phyloP scores from a whole-genome alignment of 1,140 invertebrate species.

The Penaeus chinensis region DNA sequence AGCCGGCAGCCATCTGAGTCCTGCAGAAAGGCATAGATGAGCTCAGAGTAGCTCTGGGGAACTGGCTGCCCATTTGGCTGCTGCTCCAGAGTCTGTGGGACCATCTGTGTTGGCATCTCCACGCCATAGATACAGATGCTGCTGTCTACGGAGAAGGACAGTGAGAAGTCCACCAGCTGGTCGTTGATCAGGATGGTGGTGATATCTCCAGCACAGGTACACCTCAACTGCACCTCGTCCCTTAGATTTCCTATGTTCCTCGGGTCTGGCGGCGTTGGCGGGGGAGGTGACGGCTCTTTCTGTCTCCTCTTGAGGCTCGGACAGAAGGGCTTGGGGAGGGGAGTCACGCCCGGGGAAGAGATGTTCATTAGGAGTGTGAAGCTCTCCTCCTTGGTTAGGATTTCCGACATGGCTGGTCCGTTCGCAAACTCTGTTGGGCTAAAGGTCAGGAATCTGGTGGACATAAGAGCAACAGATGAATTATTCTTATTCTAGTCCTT shows the following conservation, averaged over 20 bases:
- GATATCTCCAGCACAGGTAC: constrained; percentile 51
- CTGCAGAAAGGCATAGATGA: constrained; percentile 82
- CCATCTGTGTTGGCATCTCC: constrained; percentile 64
- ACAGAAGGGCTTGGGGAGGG: constrained; percentile 64
- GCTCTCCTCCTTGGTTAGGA: constrained; percentile 80
- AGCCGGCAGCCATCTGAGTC: constrained; percentile 80
- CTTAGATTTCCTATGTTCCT: constrained; percentile 1
- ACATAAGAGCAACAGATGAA: too few relatives aligned
- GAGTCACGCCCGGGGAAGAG: constrained; percentile 73
- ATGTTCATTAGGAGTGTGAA: constrained; percentile 85
- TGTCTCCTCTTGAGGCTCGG: constrained; percentile 30
- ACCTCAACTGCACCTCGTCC: constrained; percentile 29
- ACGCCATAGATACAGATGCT: constrained; percentile 81
- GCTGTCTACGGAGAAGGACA: constrained; percentile 82
- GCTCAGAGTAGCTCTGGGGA: constrained; percentile 75
- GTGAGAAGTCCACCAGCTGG: constrained; percentile 76
- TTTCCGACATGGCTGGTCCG: constrained; percentile 77
- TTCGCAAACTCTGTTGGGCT: constrained; percentile 83
- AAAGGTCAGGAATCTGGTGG: constrained; percentile 76
- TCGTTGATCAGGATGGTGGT: constrained; percentile 73
- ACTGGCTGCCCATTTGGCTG: constrained; percentile 1
- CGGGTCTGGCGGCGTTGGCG: not conserved
- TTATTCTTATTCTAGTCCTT: too few relatives aligned
- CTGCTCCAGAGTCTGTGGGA: constrained; percentile 20
- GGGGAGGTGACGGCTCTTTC: constrained; percentile 28